phyloP scores from a whole-genome alignment of 37 sponge, comb jelly and placozoan genomes.

The Beroe ovata region DNA sequence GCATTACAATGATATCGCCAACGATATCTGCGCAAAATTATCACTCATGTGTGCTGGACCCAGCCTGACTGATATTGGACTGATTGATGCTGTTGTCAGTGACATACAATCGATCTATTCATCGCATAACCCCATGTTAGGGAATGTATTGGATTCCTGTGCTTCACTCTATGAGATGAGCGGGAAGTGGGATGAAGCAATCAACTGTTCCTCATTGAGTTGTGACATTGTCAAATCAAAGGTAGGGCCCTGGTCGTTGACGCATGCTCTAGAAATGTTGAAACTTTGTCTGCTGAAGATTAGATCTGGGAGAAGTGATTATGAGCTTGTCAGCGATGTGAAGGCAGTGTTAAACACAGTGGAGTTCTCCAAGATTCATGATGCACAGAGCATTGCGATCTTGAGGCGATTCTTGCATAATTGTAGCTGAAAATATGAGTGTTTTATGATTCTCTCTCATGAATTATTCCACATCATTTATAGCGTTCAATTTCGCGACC shows the following conservation, averaged over 20 bases:
- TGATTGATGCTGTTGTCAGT: not conserved
- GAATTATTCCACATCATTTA: too few species aligned
- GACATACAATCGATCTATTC: not conserved
- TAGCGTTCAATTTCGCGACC: too few species aligned
- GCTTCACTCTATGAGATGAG: not conserved
- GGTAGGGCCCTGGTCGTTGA: not conserved
- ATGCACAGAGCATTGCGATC: too few species aligned
- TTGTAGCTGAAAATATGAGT: too few species aligned
- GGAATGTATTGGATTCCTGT: constrained; percentile 33
- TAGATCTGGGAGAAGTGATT: not conserved
- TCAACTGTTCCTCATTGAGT: not conserved
- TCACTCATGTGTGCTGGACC: not conserved
- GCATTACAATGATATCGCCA: not conserved
- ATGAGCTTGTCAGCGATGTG: not conserved
- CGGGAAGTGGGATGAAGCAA: not conserved
- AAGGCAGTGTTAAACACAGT: not conserved
- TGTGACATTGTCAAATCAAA: not conserved
- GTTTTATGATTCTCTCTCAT: too few species aligned
- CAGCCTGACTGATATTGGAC: not conserved
- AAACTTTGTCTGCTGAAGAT: not conserved
- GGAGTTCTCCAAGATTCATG: too few species aligned
- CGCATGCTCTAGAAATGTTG: constrained; percentile 3
- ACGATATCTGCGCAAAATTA: not conserved
- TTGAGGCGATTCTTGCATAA: too few species aligned
- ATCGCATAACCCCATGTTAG: not conserved